phyloP scores from a whole-genome alignment of 2,888 invertebrate genomes.

The Aspidiotus destructor region DNA sequence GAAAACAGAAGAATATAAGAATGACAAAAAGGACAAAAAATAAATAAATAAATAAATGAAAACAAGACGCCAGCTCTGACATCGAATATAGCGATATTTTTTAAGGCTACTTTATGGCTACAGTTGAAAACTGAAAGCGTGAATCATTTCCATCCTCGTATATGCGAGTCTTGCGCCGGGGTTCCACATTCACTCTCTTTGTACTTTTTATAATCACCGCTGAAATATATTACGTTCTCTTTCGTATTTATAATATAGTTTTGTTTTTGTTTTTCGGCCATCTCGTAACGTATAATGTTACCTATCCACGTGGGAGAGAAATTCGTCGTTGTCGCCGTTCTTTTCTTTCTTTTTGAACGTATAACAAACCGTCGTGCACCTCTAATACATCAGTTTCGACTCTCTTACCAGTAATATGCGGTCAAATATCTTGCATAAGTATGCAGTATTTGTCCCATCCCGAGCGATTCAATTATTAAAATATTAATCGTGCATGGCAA shows the following conservation, averaged over 20 bases:
- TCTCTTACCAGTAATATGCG: too few species aligned
- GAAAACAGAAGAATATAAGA: neutral
- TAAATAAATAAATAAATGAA: slow-evolving; percentile 11
- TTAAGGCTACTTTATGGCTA: slow-evolving; percentile 31
- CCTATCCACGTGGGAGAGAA: slow-evolving; percentile 16
- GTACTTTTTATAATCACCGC: slow-evolving; percentile 12
- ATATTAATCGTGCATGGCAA: too few species aligned
- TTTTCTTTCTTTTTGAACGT: slow-evolving; percentile 2
- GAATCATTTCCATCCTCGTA: slow-evolving; percentile 25
- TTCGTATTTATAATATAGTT: neutral
- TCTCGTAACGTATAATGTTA: slow-evolving; percentile 12
- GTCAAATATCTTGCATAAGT: too few species aligned
- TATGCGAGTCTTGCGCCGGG: slow-evolving; percentile 2
- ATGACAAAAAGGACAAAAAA: slow-evolving; percentile 3
- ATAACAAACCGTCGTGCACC: too few species aligned
- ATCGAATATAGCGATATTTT: slow-evolving; percentile 24
- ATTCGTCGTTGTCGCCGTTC: neutral
- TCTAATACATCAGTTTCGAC: too few species aligned
- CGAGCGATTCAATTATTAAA: too few species aligned
- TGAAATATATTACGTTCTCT: slow-evolving; percentile 8
- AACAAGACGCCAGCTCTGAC: slow-evolving; percentile 29
- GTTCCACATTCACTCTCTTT: slow-evolving; percentile 10
- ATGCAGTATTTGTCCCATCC: too few species aligned
- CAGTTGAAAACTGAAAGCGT: slow-evolving; percentile 29
- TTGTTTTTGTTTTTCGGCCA: slow-evolving; percentile 4